These are phyloP conservation scores for Corythornis madagascariensis DNA, from an alignment of 2,113 vertebrate species.

Conservation along the genomic window DNA sequence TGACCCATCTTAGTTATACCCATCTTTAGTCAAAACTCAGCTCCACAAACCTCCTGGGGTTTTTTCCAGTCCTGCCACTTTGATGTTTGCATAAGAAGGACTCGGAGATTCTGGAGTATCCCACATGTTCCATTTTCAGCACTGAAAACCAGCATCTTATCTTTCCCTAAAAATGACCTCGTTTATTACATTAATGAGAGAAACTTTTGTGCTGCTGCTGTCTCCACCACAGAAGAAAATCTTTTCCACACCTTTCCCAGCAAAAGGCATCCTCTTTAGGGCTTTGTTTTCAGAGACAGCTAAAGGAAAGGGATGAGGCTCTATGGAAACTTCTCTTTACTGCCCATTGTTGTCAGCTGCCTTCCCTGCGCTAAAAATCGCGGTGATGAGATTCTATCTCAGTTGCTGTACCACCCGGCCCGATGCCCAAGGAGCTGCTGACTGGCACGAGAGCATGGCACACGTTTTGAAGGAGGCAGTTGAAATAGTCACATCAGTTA, in stretches of 20 bases:
- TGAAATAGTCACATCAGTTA: conserved; percentile 1
- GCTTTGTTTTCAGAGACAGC: not conserved
- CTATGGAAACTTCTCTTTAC: conserved; percentile 12
- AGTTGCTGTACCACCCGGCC: not conserved
- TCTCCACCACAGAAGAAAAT: not conserved
- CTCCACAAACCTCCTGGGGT: not conserved
- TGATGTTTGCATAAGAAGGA: conserved; percentile 66
- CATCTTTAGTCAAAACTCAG: conserved; percentile 54
- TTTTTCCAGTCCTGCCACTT: conserved; percentile 46
- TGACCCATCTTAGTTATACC: conserved; percentile 19
- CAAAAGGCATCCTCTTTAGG: not conserved
- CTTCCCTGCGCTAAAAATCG: not conserved
- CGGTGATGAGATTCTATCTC: not conserved
- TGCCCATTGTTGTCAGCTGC: not conserved
- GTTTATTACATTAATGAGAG: not conserved
- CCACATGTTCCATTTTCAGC: not conserved
- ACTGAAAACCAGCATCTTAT: not conserved
- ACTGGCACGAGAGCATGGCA: too few species aligned
- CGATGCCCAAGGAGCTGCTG: accelerated
- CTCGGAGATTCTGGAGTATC: conserved; percentile 2
- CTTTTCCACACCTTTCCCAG: not conserved
- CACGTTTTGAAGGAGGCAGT: not conserved
- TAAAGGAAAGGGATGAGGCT: not conserved
- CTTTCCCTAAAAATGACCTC: not conserved
- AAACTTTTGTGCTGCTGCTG: not conserved